Evolutionary conservation across 2,113 vertebrate genomes (phyloP).

Genomic region (Recurvirostra avosetta): DNA sequence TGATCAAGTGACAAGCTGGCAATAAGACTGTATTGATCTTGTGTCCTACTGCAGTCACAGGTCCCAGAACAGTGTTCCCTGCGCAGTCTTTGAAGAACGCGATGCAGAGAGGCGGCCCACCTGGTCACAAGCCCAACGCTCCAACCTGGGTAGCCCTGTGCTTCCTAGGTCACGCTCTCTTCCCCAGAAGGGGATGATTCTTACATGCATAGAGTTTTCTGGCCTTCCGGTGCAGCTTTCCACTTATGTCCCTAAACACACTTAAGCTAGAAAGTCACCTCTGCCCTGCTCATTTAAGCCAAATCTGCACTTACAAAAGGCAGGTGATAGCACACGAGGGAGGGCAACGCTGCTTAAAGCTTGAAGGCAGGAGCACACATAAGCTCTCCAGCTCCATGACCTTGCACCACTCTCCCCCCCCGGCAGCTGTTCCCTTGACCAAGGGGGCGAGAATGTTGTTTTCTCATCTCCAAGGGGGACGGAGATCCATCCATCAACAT

Average conservation of each 20-base stretch:
- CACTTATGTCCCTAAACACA: background rate
- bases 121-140: background rate
- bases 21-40: background rate
- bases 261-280: background rate
- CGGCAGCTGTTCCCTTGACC: background rate
- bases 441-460: background rate
- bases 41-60: background rate
- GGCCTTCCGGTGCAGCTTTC: background rate
- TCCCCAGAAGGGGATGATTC: background rate
- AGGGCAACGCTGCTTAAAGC: background rate
- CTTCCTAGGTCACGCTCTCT: background rate
- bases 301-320: background rate
- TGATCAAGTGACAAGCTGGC: background rate
- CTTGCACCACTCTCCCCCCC: background rate
- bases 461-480: background rate
- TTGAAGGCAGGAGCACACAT: background rate
- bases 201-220: background rate
- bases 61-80: background rate
- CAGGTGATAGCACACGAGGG: accelerated
- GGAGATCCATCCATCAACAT: slow-evolving; percentile 28
- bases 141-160: background rate
- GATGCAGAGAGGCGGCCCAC: background rate
- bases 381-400: background rate
- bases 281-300: background rate
- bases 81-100: background rate